phyloP scores from a whole-genome alignment of 2,797 vertebrate species.

The Ciconia nigra region DNA sequence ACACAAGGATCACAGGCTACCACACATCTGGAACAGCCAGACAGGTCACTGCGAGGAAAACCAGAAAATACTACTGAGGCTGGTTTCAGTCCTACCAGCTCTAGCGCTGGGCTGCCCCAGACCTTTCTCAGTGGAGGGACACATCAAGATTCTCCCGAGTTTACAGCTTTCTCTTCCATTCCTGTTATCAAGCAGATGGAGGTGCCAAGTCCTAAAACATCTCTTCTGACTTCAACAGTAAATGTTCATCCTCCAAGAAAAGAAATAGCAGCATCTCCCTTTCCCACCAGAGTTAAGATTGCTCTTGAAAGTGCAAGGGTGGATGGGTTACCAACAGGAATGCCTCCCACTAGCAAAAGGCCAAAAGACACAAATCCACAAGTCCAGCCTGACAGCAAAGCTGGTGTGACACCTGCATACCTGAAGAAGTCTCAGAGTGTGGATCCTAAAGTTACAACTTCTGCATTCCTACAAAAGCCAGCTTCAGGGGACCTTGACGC shows the following conservation, averaged over 20 bases:
- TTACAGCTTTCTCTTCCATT: not conserved
- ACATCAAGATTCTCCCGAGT: fast-evolving
- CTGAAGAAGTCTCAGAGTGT: not conserved
- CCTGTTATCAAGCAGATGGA: not conserved
- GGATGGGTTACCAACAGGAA: not conserved
- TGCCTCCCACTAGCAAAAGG: fast-evolving
- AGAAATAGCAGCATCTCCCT: not conserved
- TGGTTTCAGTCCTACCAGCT: not conserved
- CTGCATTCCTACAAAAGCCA: not conserved
- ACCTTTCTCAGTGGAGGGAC: not conserved
- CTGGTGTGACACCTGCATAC: not conserved
- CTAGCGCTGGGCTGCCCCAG: not conserved
- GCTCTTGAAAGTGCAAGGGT: not conserved
- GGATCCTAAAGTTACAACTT: not conserved
- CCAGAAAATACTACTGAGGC: not conserved
- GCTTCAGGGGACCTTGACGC: not conserved
- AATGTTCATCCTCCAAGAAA: not conserved
- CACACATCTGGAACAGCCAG: not conserved
- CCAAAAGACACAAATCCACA: not conserved
- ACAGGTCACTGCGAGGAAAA: not conserved
- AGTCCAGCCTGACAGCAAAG: not conserved
- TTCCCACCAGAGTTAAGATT: not conserved
- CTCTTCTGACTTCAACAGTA: not conserved
- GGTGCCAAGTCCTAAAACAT: fast-evolving
- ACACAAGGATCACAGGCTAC: not conserved